Base-by-base conservation (phyloP, 2,888 invertebrate genomes). In the Agrochola lychnidis region DNA sequence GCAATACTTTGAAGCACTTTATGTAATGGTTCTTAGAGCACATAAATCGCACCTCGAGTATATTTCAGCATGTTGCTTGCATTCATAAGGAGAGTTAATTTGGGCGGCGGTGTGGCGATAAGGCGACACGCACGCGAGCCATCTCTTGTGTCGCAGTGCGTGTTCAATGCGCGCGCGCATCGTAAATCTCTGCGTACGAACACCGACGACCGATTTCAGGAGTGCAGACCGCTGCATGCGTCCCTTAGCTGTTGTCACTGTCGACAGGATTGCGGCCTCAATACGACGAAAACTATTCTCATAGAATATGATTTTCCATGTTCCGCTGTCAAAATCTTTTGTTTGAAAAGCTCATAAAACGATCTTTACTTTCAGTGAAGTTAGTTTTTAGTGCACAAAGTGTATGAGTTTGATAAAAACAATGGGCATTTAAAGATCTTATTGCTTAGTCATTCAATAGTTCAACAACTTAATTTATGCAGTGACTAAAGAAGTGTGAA, bases 81-180 rank as follows among this genome's bases (percentile, higher is more conserved):
- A 95, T 95, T 95, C 94, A 94, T 94, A 92, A 94, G 89, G 92
- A 87, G 91, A 89, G 91, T 95, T 95, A 95, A 95, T 94, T 95
- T 94, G 93, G 88, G 94, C 90, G 91, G 91, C 89, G 56, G 53
- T 71, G 88, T 66, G 77, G 90, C 90, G 95, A 95, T 95, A 95
- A 93, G 90, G 90, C 91, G 91, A 93, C 94, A 94, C 92, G 94
- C 95, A 94, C 91, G 90, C 90, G 88, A 88, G 82, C 87, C 88
- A 61, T 85, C 89, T 89, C 87, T 89, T 89, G 88, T 91, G 92
- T 92, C 88, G 88, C 88, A 88, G 91, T 92, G 93, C 92, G 92
- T 94, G 93, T 93, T 90, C 86, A 77, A 75, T 88, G 92, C 92
- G 91, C 91, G 89, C 85, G 90, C 92, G 91, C 93, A 91, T 94